phyloP scores from a whole-genome alignment of 2,113 vertebrate species.

The Microcebus murinus region DNA sequence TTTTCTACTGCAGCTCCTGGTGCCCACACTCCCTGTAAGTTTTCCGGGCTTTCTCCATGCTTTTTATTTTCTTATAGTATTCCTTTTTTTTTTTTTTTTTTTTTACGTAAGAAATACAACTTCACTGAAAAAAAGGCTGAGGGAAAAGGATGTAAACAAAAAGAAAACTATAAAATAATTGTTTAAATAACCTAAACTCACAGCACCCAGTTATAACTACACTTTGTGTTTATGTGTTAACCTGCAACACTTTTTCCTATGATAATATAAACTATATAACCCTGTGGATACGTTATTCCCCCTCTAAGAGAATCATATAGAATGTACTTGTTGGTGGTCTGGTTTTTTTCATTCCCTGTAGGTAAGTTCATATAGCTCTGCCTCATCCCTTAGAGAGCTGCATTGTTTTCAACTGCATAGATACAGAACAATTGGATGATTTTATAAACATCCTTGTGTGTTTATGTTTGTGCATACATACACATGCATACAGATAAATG shows the following conservation, averaged over 20 bases:
- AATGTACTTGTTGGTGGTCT: neutral
- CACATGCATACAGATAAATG: neutral
- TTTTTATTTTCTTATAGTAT: neutral
- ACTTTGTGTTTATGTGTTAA: neutral
- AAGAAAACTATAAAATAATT: neutral
- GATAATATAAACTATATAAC: neutral
- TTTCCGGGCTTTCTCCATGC: neutral
- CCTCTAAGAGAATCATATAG: neutral
- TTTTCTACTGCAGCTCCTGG: neutral
- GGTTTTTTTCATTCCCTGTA: neutral
- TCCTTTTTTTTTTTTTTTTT: slow-evolving; percentile 21
- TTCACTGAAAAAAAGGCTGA: neutral
- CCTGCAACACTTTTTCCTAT: neutral
- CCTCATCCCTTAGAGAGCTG: neutral
- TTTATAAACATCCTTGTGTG: slow-evolving; percentile 39
- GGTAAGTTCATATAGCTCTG: neutral
- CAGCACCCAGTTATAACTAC: neutral
- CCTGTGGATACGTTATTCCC: neutral
- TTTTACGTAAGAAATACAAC: neutral
- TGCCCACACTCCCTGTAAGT: neutral
- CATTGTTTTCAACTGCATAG: neutral
- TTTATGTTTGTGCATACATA: neutral
- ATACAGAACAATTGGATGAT: neutral
- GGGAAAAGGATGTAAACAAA: neutral
- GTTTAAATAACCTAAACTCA: neutral